phyloP scores from a whole-genome alignment of 2,113 vertebrate species.

The Eleginops maclovinus region DNA sequence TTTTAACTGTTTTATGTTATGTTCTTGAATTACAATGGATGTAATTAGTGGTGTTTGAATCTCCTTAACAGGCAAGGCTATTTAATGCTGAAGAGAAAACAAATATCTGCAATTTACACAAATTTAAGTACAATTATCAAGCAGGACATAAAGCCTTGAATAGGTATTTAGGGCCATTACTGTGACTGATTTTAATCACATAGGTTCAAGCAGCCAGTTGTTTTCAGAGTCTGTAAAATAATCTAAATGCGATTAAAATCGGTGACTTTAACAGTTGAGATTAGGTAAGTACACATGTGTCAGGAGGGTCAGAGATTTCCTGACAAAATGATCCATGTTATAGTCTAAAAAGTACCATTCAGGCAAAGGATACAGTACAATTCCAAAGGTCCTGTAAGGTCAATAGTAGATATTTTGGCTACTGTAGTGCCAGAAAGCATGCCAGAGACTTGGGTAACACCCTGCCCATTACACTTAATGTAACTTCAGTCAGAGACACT shows the following conservation, averaged over 20 bases:
- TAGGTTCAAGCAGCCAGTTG: neutral
- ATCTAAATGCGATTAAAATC: neutral
- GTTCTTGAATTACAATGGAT: slow-evolving; percentile 23
- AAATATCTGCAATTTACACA: slow-evolving; percentile 9
- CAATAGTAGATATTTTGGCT: neutral
- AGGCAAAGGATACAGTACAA: neutral
- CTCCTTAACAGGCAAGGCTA: slow-evolving; percentile 8
- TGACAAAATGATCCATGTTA: slow-evolving; percentile 1
- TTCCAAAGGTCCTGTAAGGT: neutral
- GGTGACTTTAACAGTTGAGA: neutral
- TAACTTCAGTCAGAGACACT: slow-evolving; percentile 9
- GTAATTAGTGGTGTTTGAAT: slow-evolving; percentile 36
- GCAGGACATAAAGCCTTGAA: neutral
- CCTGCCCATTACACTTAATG: slow-evolving; percentile 7
- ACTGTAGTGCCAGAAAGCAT: neutral
- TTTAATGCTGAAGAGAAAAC: slow-evolving; percentile 8
- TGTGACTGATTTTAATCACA: neutral
- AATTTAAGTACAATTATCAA: slow-evolving; percentile 2
- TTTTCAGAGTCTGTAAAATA: neutral
- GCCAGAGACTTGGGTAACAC: neutral
- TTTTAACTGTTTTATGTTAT: slow-evolving; percentile 14
- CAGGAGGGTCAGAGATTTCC: neutral
- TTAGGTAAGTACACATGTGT: neutral
- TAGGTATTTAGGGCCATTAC: slow-evolving; percentile 3
- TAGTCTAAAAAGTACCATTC: neutral